Evolutionary conservation across 1,140 invertebrate genomes (phyloP).

Genomic region (Dendroctonus ponderosae): DNA sequence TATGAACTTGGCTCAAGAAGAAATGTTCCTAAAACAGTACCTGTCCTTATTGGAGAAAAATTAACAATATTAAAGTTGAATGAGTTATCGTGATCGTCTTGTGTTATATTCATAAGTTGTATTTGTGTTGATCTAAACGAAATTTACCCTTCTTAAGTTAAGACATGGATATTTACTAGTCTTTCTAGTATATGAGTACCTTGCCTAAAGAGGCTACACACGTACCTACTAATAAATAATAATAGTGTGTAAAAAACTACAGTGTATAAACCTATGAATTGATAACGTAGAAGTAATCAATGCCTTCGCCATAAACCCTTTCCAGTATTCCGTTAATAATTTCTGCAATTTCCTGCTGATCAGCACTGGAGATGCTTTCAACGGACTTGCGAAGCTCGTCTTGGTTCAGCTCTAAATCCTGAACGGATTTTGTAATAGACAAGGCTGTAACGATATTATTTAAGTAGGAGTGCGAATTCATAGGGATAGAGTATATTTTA

Average conservation of each 20-base stretch:
- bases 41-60: slow-evolving; percentile 54
- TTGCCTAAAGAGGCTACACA: too few relatives aligned
- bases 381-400: slow-evolving; percentile 29
- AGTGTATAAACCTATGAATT: background rate
- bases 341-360: slow-evolving; percentile 30
- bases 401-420: slow-evolving; percentile 27
- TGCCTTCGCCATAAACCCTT: slow-evolving; percentile 39
- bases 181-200: too few relatives aligned
- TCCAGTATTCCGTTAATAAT: slow-evolving; percentile 39
- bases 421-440: slow-evolving; percentile 22
- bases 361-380: slow-evolving; percentile 24
- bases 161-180: too few relatives aligned
- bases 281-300: slow-evolving; percentile 38
- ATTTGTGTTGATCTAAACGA: slow-evolving; percentile 4
- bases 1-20: slow-evolving; percentile 59
- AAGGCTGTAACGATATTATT: slow-evolving; percentile 11
- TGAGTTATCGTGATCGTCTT: background rate
- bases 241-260: too few relatives aligned
- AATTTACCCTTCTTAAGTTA: too few relatives aligned
- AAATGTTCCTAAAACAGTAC: slow-evolving; percentile 61
- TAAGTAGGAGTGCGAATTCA: background rate
- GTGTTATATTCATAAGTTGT: slow-evolving; percentile 6
- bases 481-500: slow-evolving; percentile 3
- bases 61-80: slow-evolving; percentile 1
- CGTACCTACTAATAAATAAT: too few relatives aligned